Evolutionary conservation across 2,888 invertebrate genomes (phyloP), one percentile per base, ranked within the genome.

Genomic region (Xylota sylvarum): DNA sequence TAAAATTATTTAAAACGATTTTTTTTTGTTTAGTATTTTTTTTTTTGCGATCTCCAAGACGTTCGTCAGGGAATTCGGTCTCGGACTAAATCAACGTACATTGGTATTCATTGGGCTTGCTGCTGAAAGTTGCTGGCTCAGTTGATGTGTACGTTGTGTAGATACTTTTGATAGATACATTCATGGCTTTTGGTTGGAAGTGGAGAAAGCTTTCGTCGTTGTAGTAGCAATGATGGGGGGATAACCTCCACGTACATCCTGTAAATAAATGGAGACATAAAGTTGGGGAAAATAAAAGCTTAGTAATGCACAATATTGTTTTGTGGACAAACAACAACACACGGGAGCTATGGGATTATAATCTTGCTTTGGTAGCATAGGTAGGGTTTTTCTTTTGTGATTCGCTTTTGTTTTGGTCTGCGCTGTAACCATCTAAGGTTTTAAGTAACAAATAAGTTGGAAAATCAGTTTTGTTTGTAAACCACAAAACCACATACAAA

Each of bases 61-160:
- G 90, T 90, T 91, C 92, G 92, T 91, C 92, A 92, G 92, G 92
- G 90, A 89, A 89, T 89, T 89, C 89, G 89, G 90, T 90, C 89
- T 90, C 90, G 90, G 90, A 91, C 91, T 91, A 89, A 90, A 89
- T 73, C 85, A 78, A 74, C 79, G 73, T 81, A 58, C 81, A 85
- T 85, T 72, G 85, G 81, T 72, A 82, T 78, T 73, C 73, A 73
- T 12, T 76, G 58, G 70, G 65, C 40, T 58, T 55, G 77, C 77
- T 77, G 37, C 40, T 50, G 72, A 80, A 85, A 76, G 80, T 60
- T 85, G 58, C 84, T 64, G 35, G 35, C 79, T 73, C 60, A 58
- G 70, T 56, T 56, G 27, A 37, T 46, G 52, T 52, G 19, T 70
- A 58, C 35, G 46, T 35, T 84, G 84, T 55, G 56, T 82, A 86